These are phyloP conservation scores for Chroicocephalus ridibundus DNA, from an alignment of 2,113 vertebrate species.

Conservation along the genomic window DNA sequence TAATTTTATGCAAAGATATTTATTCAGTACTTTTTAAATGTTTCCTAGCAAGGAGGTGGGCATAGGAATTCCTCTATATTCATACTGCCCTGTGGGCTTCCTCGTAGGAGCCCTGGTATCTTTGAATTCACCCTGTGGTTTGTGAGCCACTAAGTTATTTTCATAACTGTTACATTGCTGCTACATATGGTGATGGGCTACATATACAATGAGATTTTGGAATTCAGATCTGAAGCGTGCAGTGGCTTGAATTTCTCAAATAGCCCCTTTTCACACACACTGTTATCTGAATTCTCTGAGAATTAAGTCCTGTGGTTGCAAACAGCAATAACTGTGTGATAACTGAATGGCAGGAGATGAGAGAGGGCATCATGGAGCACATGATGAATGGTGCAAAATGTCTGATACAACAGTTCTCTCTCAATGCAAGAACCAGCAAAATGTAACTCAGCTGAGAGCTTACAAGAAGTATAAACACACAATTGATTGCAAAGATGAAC, in stretches of 20 bases:
- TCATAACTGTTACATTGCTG: not conserved
- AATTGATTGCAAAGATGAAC: not conserved
- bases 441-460: not conserved
- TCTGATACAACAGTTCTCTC: not conserved
- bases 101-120: not conserved
- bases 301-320: not conserved
- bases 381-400: not conserved
- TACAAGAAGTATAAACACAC: not conserved
- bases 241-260: not conserved
- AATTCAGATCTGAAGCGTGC: not conserved
- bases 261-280: not conserved
- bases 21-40: not conserved
- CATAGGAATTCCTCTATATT: not conserved
- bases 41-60: not conserved
- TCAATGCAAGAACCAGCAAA: not conserved
- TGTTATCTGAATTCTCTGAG: not conserved
- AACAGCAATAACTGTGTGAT: not conserved
- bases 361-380: not conserved
- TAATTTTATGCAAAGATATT: not conserved
- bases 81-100: not conserved
- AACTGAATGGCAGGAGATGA: not conserved
- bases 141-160: not conserved
- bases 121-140: not conserved
- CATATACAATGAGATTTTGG: not conserved
- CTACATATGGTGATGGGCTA: accelerated